These are phyloP conservation scores for Pseudobourletiella spinata DNA, from an alignment of 1,140 invertebrate genomes.

Conservation along the genomic window DNA sequence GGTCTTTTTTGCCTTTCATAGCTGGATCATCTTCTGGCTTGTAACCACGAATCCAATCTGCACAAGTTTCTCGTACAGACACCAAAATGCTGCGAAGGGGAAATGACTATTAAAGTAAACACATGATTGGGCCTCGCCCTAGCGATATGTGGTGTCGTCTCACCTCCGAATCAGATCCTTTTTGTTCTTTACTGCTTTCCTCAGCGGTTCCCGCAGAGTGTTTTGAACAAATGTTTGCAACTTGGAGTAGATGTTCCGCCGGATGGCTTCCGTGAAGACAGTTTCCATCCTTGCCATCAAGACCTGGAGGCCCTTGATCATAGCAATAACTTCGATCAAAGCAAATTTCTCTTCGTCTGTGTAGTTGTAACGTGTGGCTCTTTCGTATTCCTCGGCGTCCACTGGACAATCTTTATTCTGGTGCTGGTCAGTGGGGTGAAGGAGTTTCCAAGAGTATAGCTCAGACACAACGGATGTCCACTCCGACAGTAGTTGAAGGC, in stretches of 20 bases:
- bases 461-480: conserved; percentile 98
- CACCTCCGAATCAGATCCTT: conserved; percentile 89
- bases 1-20: conserved; percentile 90
- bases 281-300: conserved; percentile 96
- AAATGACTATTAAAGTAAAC: too few relatives aligned
- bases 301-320: conserved; percentile 98
- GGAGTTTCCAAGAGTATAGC: conserved; percentile 94
- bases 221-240: conserved; percentile 87
- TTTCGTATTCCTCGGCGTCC: conserved; percentile 98
- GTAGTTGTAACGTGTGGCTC: conserved; percentile 73
- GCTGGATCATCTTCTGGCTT: conserved; percentile 89
- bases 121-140: too few relatives aligned
- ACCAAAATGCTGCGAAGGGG: conserved; percentile 78
- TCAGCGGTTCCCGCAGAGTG: conserved; percentile 75
- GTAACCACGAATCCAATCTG: conserved; percentile 87
- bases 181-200: conserved; percentile 97
- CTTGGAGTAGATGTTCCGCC: conserved; percentile 90
- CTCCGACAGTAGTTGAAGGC: conserved; percentile 84
- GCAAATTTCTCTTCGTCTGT: conserved; percentile 96
- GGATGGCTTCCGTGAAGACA: conserved; percentile 91
- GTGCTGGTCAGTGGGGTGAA: conserved; percentile 96
- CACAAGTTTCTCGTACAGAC: conserved; percentile 91
- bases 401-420: conserved; percentile 89
- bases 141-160: too few relatives aligned
- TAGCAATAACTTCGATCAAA: conserved; percentile 95